phyloP scores from a whole-genome alignment of 2,888 invertebrate species.

The Exocentrus adspersus region DNA sequence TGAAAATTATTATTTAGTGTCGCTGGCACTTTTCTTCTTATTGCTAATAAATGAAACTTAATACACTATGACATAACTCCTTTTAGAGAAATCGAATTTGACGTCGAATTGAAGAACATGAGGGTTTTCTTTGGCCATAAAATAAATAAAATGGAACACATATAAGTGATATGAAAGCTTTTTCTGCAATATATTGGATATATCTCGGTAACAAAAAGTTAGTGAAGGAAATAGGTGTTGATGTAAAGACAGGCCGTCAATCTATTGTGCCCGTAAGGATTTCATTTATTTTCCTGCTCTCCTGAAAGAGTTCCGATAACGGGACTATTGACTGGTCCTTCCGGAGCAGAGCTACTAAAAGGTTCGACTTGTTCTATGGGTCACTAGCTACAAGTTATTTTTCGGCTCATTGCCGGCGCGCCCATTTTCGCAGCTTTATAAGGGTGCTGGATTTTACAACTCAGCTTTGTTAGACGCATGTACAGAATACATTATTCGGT shows the following conservation, averaged over 20 bases:
- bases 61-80: conserved; percentile 9
- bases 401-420: conserved; percentile 45
- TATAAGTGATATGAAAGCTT: conserved; percentile 36
- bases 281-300: conserved; percentile 53
- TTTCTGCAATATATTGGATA: conserved; percentile 39
- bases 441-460: not conserved
- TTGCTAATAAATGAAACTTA: not conserved
- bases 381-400: conserved; percentile 51
- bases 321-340: conserved; percentile 52
- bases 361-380: conserved; percentile 45
- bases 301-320: conserved; percentile 53
- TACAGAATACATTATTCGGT: not conserved
- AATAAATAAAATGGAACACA: conserved; percentile 37
- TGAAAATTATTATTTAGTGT: too few species aligned
- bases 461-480: not conserved
- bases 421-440: conserved; percentile 16
- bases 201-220: conserved; percentile 36
- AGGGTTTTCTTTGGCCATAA: conserved; percentile 29
- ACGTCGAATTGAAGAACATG: conserved; percentile 25
- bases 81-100: conserved; percentile 29
- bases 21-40: not conserved
- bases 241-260: conserved; percentile 50
- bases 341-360: conserved; percentile 44
- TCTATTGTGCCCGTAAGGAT: conserved; percentile 53
- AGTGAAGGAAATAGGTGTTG: conserved; percentile 43